Percentiles rank a stretch among this genome's conserved stretches.
Evolutionary conservation across 2,113 vertebrate species (phyloP).

Genomic region (Galemys pyrenaicus): DNA sequence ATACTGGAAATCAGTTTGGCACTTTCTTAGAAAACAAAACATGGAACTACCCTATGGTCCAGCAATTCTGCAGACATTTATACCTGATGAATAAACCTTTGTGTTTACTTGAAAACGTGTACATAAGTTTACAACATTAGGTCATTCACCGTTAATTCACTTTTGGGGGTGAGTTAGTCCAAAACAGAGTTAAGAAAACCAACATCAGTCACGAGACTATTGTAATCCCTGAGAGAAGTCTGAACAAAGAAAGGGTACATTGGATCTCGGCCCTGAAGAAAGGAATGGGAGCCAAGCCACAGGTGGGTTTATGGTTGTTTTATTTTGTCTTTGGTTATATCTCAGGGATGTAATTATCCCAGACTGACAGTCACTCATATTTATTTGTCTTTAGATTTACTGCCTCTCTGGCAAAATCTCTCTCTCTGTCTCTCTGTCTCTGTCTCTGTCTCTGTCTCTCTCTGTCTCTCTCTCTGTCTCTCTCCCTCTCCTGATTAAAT

Average conservation of each 20-base stretch:
- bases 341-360: not conserved
- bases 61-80: not conserved
- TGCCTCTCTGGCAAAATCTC: not conserved
- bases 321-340: not conserved
- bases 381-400: not conserved
- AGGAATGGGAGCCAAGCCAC: not conserved
- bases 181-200: not conserved
- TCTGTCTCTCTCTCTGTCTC: not conserved
- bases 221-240: not conserved
- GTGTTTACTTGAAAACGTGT: not conserved
- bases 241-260: not conserved
- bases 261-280: not conserved
- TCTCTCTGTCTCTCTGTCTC: not conserved
- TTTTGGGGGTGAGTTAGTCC: not conserved
- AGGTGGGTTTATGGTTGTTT: not conserved
- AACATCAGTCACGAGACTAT: not conserved
- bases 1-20: not conserved
- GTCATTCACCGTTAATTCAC: not conserved
- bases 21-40: not conserved
- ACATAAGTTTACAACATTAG: not conserved
- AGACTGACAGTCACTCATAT: not conserved
- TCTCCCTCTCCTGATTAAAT: constrained; percentile 3
- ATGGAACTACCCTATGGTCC: not conserved
- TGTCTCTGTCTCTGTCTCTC: not conserved
- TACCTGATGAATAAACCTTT: not conserved